Conservation (phyloP, 2,888 invertebrate genomes). For the Cheilosia vernalis region DNA sequence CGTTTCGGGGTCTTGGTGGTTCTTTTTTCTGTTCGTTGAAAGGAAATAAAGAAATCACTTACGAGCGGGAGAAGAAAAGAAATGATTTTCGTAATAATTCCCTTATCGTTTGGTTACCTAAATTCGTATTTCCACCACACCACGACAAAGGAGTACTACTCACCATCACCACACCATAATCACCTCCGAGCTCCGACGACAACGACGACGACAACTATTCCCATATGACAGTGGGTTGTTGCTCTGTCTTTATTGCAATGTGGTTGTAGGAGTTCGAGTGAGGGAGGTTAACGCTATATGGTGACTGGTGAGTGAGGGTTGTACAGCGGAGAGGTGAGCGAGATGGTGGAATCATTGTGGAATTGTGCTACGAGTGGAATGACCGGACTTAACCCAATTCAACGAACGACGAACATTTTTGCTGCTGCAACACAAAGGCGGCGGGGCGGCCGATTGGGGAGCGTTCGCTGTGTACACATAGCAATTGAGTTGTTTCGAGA, state of each 20-base stretch:
- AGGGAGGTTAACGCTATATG: conserved; percentile 5
- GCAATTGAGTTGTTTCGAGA: conserved; percentile 66
- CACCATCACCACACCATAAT: conserved; percentile 46
- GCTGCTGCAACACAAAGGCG: conserved; percentile 69
- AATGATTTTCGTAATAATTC: conserved; percentile 65
- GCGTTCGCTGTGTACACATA: conserved; percentile 33
- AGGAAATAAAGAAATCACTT: conserved; percentile 50
- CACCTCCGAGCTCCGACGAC: background rate
- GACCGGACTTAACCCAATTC: conserved; percentile 83
- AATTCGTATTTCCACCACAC: conserved; percentile 47
- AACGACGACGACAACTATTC: conserved; percentile 10
- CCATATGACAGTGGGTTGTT: conserved; percentile 57
- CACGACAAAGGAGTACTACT: conserved; percentile 44
- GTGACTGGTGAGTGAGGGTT: conserved; percentile 8
- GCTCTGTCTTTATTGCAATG: conserved; percentile 47
- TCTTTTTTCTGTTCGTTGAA: conserved; percentile 29
- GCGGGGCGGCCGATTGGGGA: conserved; percentile 29
- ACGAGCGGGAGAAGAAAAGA: conserved; percentile 33
- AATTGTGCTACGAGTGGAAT: conserved; percentile 83
- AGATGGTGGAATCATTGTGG: conserved; percentile 71
- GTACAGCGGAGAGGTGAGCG: conserved; percentile 37
- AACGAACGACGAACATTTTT: conserved; percentile 75
- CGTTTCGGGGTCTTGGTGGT: conserved; percentile 56
- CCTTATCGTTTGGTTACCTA: conserved; percentile 63
- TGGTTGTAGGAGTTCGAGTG: conserved; percentile 49